phyloP scores from a whole-genome alignment of 1,140 invertebrate genomes.

The Ceratosolen fusciceps region DNA sequence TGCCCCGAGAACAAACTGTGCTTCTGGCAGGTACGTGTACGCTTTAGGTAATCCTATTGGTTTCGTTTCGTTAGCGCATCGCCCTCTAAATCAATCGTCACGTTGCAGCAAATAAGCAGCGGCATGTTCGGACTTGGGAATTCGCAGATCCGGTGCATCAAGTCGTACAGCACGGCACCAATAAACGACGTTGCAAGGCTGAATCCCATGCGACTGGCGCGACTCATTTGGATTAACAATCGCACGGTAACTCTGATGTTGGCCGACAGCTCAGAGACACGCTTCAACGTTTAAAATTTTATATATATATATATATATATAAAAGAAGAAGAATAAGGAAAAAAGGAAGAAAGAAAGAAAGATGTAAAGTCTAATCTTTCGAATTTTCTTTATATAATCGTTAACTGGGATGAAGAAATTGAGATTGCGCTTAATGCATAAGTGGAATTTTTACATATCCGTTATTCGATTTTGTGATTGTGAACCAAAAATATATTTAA shows the following conservation, averaged over 20 bases:
- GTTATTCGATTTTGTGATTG: conserved; percentile 39
- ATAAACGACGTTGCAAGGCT: conserved; percentile 89
- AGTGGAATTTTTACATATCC: conserved; percentile 47
- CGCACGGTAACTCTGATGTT: conserved; percentile 93
- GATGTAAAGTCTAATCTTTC: conserved; percentile 23
- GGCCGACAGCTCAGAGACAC: conserved; percentile 91
- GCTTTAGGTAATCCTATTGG: too few species aligned
- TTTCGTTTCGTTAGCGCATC: too few species aligned
- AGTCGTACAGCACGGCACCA: conserved; percentile 93
- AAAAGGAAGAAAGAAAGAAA: too few species aligned
- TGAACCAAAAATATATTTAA: conserved; percentile 42
- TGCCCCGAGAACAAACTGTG: conserved; percentile 95
- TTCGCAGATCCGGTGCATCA: conserved; percentile 91
- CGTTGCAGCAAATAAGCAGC: conserved; percentile 75
- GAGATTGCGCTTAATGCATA: conserved; percentile 41
- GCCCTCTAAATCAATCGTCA: too few species aligned
- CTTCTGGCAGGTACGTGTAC: conserved; percentile 98
- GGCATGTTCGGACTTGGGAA: conserved; percentile 94
- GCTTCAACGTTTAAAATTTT: conserved; percentile 84
- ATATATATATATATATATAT: too few species aligned
- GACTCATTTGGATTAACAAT: conserved; percentile 92
- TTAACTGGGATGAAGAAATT: conserved; percentile 30
- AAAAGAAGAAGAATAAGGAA: too few species aligned
- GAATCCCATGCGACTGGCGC: conserved; percentile 89
- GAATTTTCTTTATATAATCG: too few species aligned